Percentiles rank a stretch among this genome's conserved stretches.
Evolutionary conservation across 2,113 vertebrate genomes (phyloP).

Genomic region (Aegypius monachus): DNA sequence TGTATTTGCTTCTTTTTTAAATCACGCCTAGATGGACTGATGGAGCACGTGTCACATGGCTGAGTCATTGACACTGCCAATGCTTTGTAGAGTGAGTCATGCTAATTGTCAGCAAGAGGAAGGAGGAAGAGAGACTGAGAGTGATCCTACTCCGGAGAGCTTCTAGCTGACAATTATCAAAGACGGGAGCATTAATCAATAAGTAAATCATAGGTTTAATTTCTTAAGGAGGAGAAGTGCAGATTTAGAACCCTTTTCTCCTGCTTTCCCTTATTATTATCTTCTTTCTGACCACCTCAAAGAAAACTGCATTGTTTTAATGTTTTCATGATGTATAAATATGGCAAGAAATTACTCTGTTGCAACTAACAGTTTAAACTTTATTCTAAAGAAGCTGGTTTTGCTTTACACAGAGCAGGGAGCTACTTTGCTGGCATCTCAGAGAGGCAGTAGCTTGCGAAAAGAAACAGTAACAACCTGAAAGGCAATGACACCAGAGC

Average conservation of each 20-base stretch:
- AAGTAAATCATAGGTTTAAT: accelerated
- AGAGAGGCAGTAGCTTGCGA: neutral
- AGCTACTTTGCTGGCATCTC: neutral
- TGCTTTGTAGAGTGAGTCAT: neutral
- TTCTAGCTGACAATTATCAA: neutral
- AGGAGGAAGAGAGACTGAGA: neutral
- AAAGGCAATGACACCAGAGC: neutral
- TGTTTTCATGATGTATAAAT: neutral
- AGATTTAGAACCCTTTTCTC: neutral
- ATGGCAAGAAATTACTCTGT: neutral
- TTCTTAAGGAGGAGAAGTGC: neutral
- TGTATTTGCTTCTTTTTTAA: neutral
- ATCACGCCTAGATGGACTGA: neutral
- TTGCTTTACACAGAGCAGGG: neutral
- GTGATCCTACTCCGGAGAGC: neutral
- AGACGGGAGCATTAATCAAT: neutral
- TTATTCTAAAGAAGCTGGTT: neutral
- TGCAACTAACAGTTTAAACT: neutral
- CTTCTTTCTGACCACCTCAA: neutral
- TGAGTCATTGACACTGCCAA: neutral
- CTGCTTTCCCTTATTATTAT: neutral
- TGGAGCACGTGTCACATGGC: neutral
- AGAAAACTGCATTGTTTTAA: neutral
- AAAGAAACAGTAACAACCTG: neutral
- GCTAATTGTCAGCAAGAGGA: neutral